Conservation (phyloP, 1,140 invertebrate genomes). For the Oryctes rhinoceros region DNA sequence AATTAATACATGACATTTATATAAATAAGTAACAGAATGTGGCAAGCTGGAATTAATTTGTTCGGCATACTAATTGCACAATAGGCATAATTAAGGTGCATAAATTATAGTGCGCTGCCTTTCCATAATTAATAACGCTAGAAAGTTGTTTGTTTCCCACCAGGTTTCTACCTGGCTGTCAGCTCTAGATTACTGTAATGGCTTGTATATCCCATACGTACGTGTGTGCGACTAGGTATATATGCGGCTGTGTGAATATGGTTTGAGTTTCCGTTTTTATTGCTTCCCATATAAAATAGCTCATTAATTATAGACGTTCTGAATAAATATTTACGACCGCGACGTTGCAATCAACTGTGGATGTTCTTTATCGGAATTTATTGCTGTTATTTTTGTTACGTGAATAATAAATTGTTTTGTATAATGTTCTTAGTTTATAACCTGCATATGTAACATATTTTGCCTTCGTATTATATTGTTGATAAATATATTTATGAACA, state of each 20-base stretch:
- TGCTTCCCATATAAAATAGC: constrained; percentile 21
- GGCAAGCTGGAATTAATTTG: constrained; percentile 32
- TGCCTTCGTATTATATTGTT: too few relatives aligned
- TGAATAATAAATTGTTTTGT: constrained; percentile 2
- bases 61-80: constrained; percentile 24
- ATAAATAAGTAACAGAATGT: constrained; percentile 22
- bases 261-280: constrained; percentile 1
- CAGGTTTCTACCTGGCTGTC: constrained; percentile 28
- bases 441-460: too few relatives aligned
- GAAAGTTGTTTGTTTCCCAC: constrained; percentile 34
- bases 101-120: constrained; percentile 27
- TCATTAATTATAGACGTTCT: constrained; percentile 26
- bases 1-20: constrained; percentile 25
- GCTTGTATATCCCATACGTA: neutral
- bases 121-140: constrained; percentile 31
- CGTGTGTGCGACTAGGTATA: neutral
- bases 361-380: neutral
- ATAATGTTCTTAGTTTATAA: neutral
- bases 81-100: constrained; percentile 20
- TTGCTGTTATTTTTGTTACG: neutral
- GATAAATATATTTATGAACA: too few relatives aligned
- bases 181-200: constrained; percentile 13
- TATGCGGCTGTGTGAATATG: constrained; percentile 1
- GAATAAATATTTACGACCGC: constrained; percentile 6
- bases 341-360: neutral